Conservation (phyloP, 2,888 invertebrate species). For the Conus canariensis region DNA sequence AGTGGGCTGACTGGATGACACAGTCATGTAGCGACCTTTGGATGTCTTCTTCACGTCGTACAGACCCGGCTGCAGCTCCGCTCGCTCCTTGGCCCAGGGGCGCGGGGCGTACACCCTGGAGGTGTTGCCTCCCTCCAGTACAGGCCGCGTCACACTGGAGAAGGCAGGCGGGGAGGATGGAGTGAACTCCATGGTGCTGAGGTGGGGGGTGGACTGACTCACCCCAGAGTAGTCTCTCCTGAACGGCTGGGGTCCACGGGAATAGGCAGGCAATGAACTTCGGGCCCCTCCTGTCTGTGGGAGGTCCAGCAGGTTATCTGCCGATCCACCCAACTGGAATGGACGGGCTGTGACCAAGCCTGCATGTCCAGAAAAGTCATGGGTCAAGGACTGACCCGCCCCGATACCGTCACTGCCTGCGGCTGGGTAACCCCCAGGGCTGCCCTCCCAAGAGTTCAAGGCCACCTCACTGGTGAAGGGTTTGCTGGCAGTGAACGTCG, state of each 20-base stretch:
- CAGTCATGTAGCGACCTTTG: conserved; percentile 87
- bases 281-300: not conserved
- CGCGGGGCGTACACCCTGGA: conserved; percentile 41
- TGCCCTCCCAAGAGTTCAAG: conserved; percentile 33
- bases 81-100: conserved; percentile 44
- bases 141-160: not conserved
- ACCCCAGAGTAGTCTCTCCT: not conserved
- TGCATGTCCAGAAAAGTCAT: not conserved
- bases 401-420: not conserved
- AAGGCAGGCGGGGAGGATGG: not conserved
- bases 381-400: not conserved
- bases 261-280: conserved; percentile 14
- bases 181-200: not conserved
- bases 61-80: conserved; percentile 42
- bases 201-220: conserved; percentile 17
- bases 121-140: not conserved
- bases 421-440: not conserved
- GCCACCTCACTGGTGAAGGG: conserved; percentile 45
- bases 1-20: conserved; percentile 82
- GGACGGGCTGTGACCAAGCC: conserved; percentile 23
- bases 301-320: conserved; percentile 12
- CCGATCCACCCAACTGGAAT: not conserved
- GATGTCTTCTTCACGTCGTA: conserved; percentile 54
- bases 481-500: conserved; percentile 9
- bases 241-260: conserved; percentile 31